Conservation (phyloP, 1,140 invertebrate species). For the Hylyphantes graminicola region DNA sequence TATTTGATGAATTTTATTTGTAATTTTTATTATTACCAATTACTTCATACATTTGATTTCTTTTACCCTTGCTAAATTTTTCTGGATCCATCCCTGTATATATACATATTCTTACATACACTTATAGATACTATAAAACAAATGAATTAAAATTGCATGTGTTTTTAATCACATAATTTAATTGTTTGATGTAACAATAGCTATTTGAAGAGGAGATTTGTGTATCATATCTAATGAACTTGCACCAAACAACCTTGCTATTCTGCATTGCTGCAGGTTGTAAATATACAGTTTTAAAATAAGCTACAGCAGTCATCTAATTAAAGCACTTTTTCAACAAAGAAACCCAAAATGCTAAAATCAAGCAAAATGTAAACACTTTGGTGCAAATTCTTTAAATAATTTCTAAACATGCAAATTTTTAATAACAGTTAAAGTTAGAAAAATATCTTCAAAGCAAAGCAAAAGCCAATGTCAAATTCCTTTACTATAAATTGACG, state of each 20-base stretch:
- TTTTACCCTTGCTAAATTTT: too few relatives aligned
- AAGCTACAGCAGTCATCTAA: not conserved
- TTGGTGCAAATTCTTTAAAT: conserved; percentile 30
- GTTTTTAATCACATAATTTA: too few relatives aligned
- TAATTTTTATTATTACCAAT: too few relatives aligned
- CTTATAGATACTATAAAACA: too few relatives aligned
- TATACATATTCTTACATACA: too few relatives aligned
- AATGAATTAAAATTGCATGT: too few relatives aligned
- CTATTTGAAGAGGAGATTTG: conserved; percentile 32
- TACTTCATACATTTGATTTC: too few relatives aligned
- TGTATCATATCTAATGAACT: conserved; percentile 11
- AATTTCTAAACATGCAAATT: conserved; percentile 26
- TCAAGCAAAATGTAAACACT: not conserved
- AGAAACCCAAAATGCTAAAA: not conserved
- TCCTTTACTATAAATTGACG: too few relatives aligned
- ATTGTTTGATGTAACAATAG: too few relatives aligned
- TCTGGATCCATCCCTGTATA: too few relatives aligned
- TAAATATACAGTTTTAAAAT: conserved; percentile 3
- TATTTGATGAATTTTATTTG: too few relatives aligned
- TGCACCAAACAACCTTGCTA: conserved; percentile 26
- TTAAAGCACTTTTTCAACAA: conserved; percentile 15
- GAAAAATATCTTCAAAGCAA: not conserved
- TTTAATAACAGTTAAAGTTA: conserved; percentile 9
- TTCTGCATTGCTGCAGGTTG: conserved; percentile 14
- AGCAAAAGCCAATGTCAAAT: too few relatives aligned